Base-by-base conservation (phyloP, 2,888 invertebrate genomes). In the Xestobium rufovillosum region DNA sequence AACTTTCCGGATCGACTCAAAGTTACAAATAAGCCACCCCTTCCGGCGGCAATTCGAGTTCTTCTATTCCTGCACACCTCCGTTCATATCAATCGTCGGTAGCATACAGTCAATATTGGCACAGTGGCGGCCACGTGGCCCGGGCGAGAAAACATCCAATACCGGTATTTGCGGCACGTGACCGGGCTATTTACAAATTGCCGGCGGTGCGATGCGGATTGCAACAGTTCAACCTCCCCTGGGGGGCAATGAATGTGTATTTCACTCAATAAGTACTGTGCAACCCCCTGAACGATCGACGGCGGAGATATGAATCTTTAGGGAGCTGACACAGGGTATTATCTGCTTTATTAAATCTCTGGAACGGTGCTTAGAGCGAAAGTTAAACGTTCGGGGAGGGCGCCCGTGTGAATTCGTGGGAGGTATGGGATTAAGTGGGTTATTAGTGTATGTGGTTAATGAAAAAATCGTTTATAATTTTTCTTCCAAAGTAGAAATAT, bases 121-220 rank as follows among this genome's bases (percentile, higher is more conserved):
- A n/a, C n/a, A n/a, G n/a, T n/a, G n/a, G n/a, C n/a, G n/a, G n/a
- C n/a, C 63, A 60, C 63, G 61, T 61, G 63, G 48, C 59, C 34
- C 54, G 49, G 62, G 61, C 60, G 61, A 61, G 61, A 63, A 63
- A 63, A 61, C 61, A 63, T 62, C 61, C 59, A 59, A 60, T 56
- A 53, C 57, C 56, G 59, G 61, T 60, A 63, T 63, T 63, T 61
- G 55, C 45, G 59, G 52, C 63, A 63, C 63, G 63, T 59, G 63
- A 44, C 51, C 47, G 43, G 54, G 53, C 63, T 62, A 64, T 65
- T 63, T 64, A 63, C 64, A 65, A 65, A 63, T 63, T 63, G 63
- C 63, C 59, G 54, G 49, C 58, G 56, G 55, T 53, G 56, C 52
- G 54, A 54, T 53, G 52, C 48, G 45, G 49, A 53, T 54, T 49